Conservation (phyloP, 2,888 invertebrate species). For the Meandrusa payeni region DNA sequence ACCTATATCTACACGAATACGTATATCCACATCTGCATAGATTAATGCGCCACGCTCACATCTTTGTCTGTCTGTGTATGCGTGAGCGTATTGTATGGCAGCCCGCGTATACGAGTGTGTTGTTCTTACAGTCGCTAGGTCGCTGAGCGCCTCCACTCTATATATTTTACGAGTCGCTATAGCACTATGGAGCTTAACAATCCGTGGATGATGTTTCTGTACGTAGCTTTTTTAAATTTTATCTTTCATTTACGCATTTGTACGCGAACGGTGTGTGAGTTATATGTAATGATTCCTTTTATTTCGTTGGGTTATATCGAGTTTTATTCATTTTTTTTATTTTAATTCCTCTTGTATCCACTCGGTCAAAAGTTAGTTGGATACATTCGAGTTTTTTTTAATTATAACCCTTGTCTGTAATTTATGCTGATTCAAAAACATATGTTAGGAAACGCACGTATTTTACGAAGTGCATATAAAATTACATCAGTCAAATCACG, state of each 20-base stretch:
- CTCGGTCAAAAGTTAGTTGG: too few relatives aligned
- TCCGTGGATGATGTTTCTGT: conserved; percentile 19
- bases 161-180: conserved; percentile 33
- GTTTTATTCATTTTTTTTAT: too few relatives aligned
- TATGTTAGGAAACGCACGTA: too few relatives aligned
- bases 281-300: too few relatives aligned
- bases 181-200: conserved; percentile 18
- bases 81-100: conserved; percentile 27
- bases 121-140: conserved; percentile 40
- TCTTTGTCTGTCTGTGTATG: conserved; percentile 28
- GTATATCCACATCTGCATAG: conserved; percentile 33
- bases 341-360: too few relatives aligned
- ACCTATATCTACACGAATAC: conserved; percentile 24
- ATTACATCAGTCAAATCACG: too few relatives aligned
- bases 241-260: conserved; percentile 12
- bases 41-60: conserved; percentile 34
- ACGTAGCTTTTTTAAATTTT: conserved; percentile 17
- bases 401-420: too few relatives aligned
- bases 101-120: conserved; percentile 28
- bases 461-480: too few relatives aligned
- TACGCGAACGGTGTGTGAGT: too few relatives aligned
- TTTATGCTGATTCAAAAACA: too few relatives aligned
- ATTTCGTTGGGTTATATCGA: too few relatives aligned
- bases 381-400: too few relatives aligned
- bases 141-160: conserved; percentile 24